Evolutionary conservation across 2,113 vertebrate species (phyloP).

Genomic region (Melozone crissalis): DNA sequence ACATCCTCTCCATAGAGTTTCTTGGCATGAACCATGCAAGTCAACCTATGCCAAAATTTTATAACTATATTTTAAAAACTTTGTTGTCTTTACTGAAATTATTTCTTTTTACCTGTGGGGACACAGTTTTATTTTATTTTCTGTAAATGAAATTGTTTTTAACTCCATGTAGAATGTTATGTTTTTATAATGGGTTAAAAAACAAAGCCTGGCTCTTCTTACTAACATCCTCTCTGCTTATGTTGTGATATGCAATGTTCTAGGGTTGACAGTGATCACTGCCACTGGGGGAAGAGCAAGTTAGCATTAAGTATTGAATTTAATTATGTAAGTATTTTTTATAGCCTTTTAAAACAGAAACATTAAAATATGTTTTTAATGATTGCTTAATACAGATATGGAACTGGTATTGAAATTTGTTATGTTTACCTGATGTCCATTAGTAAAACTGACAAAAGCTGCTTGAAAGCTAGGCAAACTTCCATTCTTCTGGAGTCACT

Average conservation of each 20-base stretch:
- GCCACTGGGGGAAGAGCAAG: background rate
- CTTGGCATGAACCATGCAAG: background rate
- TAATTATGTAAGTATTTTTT: constrained; percentile 27
- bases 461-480: background rate
- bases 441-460: constrained; percentile 1
- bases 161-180: background rate
- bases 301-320: background rate
- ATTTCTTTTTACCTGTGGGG: background rate
- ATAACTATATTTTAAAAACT: background rate
- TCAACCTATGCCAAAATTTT: background rate
- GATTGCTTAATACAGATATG: background rate
- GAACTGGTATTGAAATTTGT: background rate
- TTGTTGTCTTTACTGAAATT: background rate
- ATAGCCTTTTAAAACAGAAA: background rate
- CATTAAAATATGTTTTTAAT: background rate
- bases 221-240: background rate
- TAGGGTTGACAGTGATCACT: background rate
- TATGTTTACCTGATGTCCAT: background rate
- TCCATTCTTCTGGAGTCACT: background rate
- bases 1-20: background rate
- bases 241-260: background rate
- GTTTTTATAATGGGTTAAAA: constrained; percentile 16
- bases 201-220: background rate
- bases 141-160: constrained; percentile 4
- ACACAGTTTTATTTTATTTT: background rate